Base-by-base conservation (phyloP, 2,797 vertebrate species). In the Galago senegalensis region DNA sequence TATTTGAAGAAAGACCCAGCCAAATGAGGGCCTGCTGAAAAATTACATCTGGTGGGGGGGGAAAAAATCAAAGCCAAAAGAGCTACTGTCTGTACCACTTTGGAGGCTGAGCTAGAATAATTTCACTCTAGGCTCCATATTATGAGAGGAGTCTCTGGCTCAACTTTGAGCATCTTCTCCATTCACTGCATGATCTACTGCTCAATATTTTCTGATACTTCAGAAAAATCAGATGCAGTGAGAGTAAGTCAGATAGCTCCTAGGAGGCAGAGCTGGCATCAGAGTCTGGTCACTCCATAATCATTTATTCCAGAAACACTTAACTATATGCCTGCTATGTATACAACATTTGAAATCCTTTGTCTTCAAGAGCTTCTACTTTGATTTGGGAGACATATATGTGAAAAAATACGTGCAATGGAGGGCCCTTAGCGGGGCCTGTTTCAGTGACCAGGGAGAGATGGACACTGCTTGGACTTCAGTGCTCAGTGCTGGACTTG, bases 21-120 rank as follows among this genome's bases (percentile, higher is more conserved):
- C 69, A 72, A 60, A 80, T 93, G 65, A 80, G 72, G 5, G 31
- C 29, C 58, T 84, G 53, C 56, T 81, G 29, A 91, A 94, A 93
- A 65, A 58, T 79, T 75, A 89, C 69, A 6, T 53, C n/a, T 70
- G 56, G 3, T 3, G 18, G 9, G 8, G 4, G 9, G 2, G 3
- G 17, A 65, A 63, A 46, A 21, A 79, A 72, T 70, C 65, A 87
- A 84, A 92, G 72, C 40, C 27, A 91, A 77, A 58, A 53, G 73
- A 86, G 79, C 29, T 46, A 67, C 61, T 72, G 67, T 14, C 25
- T 93, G 73, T 69, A 27, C 12, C 27, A 67, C 31, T 53, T 17
- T 58, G 85, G 61, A 91, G 43, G 76, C 60, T 34, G 75, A 83
- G 81, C 17, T n/a, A 40, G 40, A 70, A n/a, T 49, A 18, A 93